Evolutionary conservation across 2,113 vertebrate species (phyloP), one percentile per base, ranked within the genome.

Genomic region (Ameiurus melas): DNA sequence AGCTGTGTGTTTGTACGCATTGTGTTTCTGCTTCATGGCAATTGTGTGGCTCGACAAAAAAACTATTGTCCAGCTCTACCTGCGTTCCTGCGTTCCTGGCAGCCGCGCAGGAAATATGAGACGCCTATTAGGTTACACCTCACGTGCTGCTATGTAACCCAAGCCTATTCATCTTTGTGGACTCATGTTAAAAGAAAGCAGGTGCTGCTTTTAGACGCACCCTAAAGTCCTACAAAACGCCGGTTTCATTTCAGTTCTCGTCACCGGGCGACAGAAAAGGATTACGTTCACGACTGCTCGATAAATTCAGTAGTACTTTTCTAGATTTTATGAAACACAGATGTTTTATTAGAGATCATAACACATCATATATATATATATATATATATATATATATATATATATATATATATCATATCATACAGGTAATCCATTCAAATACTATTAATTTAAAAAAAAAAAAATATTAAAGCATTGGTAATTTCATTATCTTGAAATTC

Each of bases 81-180:
- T 64, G 86, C 90, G 1, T 84, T 68, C 90, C 86, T 83, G 90
- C 78, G 47, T 83, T 60, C 39, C 85, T 90, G 88, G 86, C 87
- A 91, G 86, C 62, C 78, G 85, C 87, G 75, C 75, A 47, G 83
- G 90, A 90, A 90, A 90, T 91, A 90, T 92, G 90, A 90, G 90
- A 90, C 87, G 87, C 87, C 88, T 92, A 93, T 93, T 91, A 81
- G 87, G 88, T 93, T 93, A 85, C 92, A 66, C 80, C 88, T 87
- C 71, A 86, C 79, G 88, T 89, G 90, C 88, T 89, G 68, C 79
- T 77, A 86, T 90, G 92, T 90, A 92, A 93, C 83, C 68, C 85
- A 90, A 93, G 88, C 78, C 81, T 83, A 85, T 81, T 87, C 85
- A 86, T 92, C 88, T 86, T 83, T 70, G 79, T 68, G 73, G 55